Conservation (phyloP, 1,140 invertebrate genomes). For the Pteromalus puparum region DNA sequence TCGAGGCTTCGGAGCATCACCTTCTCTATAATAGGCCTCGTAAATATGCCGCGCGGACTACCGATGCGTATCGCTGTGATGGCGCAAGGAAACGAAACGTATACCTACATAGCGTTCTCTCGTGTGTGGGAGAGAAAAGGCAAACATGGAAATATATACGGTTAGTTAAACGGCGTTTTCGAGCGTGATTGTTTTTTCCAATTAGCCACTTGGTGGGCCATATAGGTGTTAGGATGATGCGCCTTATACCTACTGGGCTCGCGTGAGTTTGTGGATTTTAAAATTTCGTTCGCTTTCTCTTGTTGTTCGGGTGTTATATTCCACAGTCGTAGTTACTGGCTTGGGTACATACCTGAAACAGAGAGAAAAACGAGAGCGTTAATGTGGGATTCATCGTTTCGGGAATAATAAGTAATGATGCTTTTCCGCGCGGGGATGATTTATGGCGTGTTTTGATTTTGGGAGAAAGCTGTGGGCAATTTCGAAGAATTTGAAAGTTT, state of each 20-base stretch:
- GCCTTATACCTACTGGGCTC: conserved; percentile 41
- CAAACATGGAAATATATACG: not conserved
- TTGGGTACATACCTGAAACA: conserved; percentile 41
- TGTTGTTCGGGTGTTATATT: not conserved
- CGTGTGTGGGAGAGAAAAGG: not conserved
- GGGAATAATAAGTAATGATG: conserved; percentile 7
- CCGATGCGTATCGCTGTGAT: conserved; percentile 18
- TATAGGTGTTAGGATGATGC: conserved; percentile 14
- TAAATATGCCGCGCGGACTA: not conserved
- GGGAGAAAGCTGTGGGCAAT: too few relatives aligned
- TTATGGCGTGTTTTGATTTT: not conserved
- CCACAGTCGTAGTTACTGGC: not conserved
- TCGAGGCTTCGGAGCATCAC: not conserved
- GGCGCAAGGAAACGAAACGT: not conserved
- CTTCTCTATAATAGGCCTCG: not conserved
- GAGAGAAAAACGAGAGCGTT: conserved; percentile 24
- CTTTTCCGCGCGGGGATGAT: not conserved
- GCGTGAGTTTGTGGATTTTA: conserved; percentile 38
- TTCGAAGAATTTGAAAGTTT: not conserved
- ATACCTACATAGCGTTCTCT: not conserved
- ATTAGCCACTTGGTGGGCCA: conserved; percentile 28
- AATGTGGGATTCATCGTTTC: not conserved
- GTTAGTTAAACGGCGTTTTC: conserved; percentile 25
- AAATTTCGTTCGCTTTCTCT: conserved; percentile 8
- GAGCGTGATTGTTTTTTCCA: conserved; percentile 45